A percentile compares a stretch with the other conserved stretches of the same genome.
phyloP scores from a whole-genome alignment of 92 coral and sea anemone genomes.

The Epizoanthus stellaris region DNA sequence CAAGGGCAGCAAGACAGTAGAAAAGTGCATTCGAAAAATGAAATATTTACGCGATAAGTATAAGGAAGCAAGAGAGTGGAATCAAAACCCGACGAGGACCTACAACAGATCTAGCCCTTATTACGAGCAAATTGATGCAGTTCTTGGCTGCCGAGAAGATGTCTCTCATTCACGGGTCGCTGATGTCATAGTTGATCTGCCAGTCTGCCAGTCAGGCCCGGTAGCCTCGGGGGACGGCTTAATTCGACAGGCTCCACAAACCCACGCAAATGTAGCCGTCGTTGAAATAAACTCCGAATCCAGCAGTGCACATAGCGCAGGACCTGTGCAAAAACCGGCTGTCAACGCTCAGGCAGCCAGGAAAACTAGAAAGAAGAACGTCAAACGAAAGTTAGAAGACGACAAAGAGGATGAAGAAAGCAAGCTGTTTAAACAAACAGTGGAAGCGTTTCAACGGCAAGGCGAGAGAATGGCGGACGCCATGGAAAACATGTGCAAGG shows the following conservation, averaged over 20 bases:
- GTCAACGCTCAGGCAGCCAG: conserved; percentile 7
- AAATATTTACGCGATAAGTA: conserved; percentile 17
- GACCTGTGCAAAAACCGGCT: background rate
- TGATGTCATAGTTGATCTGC: background rate
- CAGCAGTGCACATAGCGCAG: background rate
- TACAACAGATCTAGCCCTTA: conserved; percentile 28
- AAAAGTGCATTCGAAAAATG: conserved; percentile 17
- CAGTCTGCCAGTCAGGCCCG: background rate
- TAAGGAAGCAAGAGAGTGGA: conserved; percentile 21
- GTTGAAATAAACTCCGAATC: background rate
- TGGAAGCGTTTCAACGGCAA: conserved; percentile 24
- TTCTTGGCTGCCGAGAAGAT: conserved; percentile 1
- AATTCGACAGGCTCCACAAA: background rate
- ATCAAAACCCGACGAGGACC: conserved; percentile 20
- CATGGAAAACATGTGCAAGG: conserved; percentile 30
- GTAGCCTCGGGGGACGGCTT: background rate
- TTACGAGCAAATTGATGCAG: conserved; percentile 34
- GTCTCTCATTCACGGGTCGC: background rate
- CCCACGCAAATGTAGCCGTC: background rate
- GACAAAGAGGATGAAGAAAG: conserved; percentile 13
- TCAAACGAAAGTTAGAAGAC: conserved; percentile 21
- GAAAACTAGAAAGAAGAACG: conserved; percentile 34
- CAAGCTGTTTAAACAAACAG: conserved; percentile 22
- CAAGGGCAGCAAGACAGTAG: conserved; percentile 25
- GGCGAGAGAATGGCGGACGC: conserved; percentile 18